Evolutionary conservation across 1,140 invertebrate genomes (phyloP), one percentile per base, ranked within the genome.

Genomic region (Caenorhabditis latens): DNA sequence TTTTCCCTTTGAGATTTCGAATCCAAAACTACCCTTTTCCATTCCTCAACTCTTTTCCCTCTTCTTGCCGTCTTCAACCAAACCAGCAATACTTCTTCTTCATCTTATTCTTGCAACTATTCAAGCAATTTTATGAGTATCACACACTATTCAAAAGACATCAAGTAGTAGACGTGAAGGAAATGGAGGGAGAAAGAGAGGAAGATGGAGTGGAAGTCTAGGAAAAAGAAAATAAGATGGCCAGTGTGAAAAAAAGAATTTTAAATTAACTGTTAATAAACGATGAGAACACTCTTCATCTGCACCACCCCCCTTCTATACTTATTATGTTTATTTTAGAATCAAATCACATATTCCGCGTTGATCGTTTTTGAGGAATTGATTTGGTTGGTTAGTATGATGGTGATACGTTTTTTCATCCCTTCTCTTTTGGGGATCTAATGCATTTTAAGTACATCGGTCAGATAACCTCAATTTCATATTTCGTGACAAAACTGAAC

Each of bases 1-100:
- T 79, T 79, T 46, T 79, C 71, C 71, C 71, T 79, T 79, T 79
- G 71, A 79, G 71, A 79, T 79, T 79, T 79, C 71, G 14, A 53
- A 79, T 32, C 65, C 65, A 43, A 32, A 71, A 71, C 65, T 43
- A 71, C 65, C 43, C 65, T 43, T 71, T 71, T 46, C 55, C 19
- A 58, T 46, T 71, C 24, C 46, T 79, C 50, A 53, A 53, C 50
- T 16, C 50, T 11, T 53, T 53, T 53, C 50, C 50, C 50, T 14
- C 16, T 11, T 53, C 16, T 53, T 16, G 50, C 50, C 50, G 50
- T 53, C 50, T 53, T 53, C 50, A 50, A 11, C 50, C 50, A 53
- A 53, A 11, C 9, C 50, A 53, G 13, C 16, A 14, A 6, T 53
- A 14, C 50, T 53, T 14, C 11, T 53, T 53, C 50, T 79, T 24